Evolutionary conservation across 2,888 invertebrate genomes (phyloP).

Genomic region (Caenorhabditis sp.): DNA sequence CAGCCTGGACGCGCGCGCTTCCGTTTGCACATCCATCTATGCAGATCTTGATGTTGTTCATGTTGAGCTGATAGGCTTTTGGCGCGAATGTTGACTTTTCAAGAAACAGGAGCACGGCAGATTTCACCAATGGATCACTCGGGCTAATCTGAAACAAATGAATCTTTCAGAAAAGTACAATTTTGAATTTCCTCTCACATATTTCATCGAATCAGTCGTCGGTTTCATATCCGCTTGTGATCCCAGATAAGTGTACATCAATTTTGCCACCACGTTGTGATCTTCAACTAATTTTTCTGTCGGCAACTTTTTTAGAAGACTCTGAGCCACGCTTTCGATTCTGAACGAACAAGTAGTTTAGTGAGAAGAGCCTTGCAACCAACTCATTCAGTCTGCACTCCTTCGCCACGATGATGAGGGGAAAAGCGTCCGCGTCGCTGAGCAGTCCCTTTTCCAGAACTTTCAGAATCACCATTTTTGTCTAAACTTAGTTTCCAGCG

Average conservation of each 20-base stretch:
- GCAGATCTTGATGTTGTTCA: conserved; percentile 65
- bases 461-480: conserved; percentile 43
- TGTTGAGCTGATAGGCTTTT: conserved; percentile 54
- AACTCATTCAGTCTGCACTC: conserved; percentile 54
- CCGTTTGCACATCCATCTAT: conserved; percentile 34
- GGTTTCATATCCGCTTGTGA: conserved; percentile 29
- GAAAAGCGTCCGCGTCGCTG: conserved; percentile 48
- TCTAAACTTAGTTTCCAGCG: neutral
- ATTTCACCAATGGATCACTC: neutral
- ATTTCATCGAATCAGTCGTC: neutral
- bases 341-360: conserved; percentile 29
- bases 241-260: conserved; percentile 59
- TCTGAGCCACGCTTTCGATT: conserved; percentile 58
- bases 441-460: conserved; percentile 55
- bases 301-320: conserved; percentile 58
- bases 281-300: conserved; percentile 34
- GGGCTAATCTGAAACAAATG: conserved; percentile 11
- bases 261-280: conserved; percentile 28
- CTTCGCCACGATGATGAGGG: conserved; percentile 53
- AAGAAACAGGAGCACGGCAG: conserved; percentile 35
- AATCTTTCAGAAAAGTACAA: neutral
- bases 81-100: conserved; percentile 57
- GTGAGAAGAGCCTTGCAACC: neutral
- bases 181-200: neutral
- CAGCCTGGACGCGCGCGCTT: conserved; percentile 26